phyloP scores from a whole-genome alignment of 2,888 invertebrate species.

The Aricia artaxerxes region DNA sequence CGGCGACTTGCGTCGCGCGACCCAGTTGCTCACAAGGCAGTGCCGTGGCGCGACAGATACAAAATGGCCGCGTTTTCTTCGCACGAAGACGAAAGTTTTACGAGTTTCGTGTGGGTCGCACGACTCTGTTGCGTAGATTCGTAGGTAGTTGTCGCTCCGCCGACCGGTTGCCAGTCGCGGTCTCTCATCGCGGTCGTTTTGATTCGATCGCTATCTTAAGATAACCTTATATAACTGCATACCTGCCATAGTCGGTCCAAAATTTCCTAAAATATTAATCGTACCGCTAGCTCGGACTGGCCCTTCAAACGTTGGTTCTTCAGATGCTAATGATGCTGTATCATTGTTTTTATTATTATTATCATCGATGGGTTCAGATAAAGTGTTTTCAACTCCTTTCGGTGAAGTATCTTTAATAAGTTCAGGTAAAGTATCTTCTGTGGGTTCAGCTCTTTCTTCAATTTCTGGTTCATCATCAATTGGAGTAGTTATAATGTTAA shows the following conservation, averaged over 20 bases:
- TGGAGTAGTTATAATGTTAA: neutral
- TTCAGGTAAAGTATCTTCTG: neutral
- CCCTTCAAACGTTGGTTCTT: conserved; percentile 19
- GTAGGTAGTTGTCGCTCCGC: no score
- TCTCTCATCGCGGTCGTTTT: no score
- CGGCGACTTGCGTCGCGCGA: no score
- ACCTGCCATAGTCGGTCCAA: conserved; percentile 2
- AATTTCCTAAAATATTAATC: conserved; percentile 7
- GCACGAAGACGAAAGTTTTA: no score
- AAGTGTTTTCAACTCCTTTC: neutral
- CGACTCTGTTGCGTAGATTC: no score
- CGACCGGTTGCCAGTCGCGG: no score
- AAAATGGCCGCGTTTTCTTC: no score
- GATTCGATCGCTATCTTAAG: no score
- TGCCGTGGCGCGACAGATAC: no score
- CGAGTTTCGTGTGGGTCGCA: no score
- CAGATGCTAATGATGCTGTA: neutral
- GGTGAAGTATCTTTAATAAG: neutral
- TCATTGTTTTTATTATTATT: neutral
- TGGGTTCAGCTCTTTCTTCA: neutral
- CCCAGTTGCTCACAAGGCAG: no score
- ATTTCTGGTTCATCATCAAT: neutral
- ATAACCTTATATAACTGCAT: neutral
- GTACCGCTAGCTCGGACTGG: conserved; percentile 30
- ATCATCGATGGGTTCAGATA: neutral